Evolutionary conservation across 2,797 vertebrate genomes (phyloP).

Genomic region (Etheostoma nigrum): DNA sequence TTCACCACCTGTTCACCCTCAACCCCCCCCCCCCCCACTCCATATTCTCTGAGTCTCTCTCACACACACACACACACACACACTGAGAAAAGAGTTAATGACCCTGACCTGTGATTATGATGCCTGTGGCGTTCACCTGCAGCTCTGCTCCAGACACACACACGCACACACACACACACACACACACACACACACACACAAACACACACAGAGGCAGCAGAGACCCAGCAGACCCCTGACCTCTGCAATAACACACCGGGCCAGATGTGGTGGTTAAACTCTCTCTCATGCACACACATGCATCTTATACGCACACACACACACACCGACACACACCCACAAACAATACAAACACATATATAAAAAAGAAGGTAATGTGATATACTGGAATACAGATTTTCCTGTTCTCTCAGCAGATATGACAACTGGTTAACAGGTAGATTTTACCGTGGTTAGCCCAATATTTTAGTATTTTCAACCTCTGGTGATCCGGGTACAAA

Average conservation of each 20-base stretch:
- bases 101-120: conserved; percentile 74
- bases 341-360: neutral
- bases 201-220: conserved; percentile 23
- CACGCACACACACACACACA: conserved; percentile 26
- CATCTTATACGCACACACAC: neutral
- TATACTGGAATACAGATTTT: neutral
- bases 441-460: too few species aligned
- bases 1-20: conserved; percentile 68
- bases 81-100: conserved; percentile 68
- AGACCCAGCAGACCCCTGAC: conserved; percentile 54
- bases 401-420: too few species aligned
- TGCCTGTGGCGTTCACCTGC: conserved; percentile 81
- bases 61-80: conserved; percentile 46
- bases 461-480: too few species aligned
- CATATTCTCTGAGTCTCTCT: too few species aligned
- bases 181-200: conserved; percentile 30
- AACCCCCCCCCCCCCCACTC: conserved; percentile 46
- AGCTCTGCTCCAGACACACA: conserved; percentile 51
- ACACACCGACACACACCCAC: neutral
- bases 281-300: neutral
- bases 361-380: neutral
- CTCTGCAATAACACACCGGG: conserved; percentile 41
- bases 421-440: too few species aligned
- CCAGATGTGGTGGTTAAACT: conserved; percentile 60
- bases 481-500: too few species aligned